Evolutionary conservation across 1,140 invertebrate species (phyloP).

Genomic region (Brachionus angularis): DNA sequence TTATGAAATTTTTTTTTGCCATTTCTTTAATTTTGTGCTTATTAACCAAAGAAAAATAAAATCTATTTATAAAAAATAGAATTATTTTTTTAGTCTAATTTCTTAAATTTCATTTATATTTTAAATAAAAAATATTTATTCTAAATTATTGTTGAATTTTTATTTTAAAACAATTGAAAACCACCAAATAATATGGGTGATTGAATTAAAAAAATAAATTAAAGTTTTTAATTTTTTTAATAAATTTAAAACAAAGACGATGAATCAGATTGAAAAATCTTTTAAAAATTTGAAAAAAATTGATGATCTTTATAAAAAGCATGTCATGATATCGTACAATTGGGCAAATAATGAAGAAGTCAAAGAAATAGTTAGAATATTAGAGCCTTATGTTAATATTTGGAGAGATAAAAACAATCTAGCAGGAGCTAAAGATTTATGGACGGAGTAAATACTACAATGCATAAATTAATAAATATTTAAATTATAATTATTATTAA

Average conservation of each 20-base stretch:
- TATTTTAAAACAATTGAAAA: background rate
- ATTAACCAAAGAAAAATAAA: too few species aligned
- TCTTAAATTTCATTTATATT: too few species aligned
- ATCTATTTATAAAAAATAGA: too few species aligned
- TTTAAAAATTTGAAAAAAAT: too few species aligned
- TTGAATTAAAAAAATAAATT: background rate
- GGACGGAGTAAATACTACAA: constrained; percentile 43
- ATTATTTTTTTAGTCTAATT: too few species aligned
- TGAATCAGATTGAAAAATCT: too few species aligned
- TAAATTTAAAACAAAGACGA: too few species aligned
- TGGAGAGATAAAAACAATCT: constrained; percentile 37
- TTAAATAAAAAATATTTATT: too few species aligned
- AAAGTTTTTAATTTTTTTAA: too few species aligned
- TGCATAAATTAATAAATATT: too few species aligned
- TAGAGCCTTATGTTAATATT: constrained; percentile 22
- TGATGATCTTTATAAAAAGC: background rate
- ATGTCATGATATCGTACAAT: constrained; percentile 40
- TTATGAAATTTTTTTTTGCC: too few species aligned
- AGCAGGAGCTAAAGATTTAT: constrained; percentile 25
- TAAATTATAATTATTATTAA: constrained; percentile 28
- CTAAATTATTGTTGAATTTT: background rate
- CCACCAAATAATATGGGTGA: constrained; percentile 11
- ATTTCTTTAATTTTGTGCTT: too few species aligned
- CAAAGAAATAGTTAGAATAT: constrained; percentile 9
- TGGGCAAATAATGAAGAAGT: constrained; percentile 27